phyloP scores from a whole-genome alignment of 1,140 invertebrate species.

The Dufourea novaeangliae region DNA sequence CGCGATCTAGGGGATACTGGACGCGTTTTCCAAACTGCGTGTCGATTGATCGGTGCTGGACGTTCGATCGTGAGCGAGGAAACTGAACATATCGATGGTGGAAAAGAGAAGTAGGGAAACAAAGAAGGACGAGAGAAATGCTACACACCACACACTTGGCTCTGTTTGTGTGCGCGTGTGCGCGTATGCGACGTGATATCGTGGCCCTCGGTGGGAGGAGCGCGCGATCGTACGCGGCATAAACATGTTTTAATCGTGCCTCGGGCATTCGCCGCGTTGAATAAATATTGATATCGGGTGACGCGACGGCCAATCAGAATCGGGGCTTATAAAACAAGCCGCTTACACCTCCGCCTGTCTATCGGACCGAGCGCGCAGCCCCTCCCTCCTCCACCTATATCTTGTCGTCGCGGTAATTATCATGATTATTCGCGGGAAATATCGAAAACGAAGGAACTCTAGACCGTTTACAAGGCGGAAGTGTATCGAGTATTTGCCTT shows the following conservation, averaged over 20 bases:
- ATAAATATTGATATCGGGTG: slow-evolving; percentile 80
- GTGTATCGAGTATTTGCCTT: neutral
- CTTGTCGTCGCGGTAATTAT: neutral
- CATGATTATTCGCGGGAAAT: neutral
- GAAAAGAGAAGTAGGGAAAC: neutral
- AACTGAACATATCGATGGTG: neutral
- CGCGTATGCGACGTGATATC: slow-evolving; percentile 23
- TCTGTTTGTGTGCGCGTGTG: slow-evolving; percentile 24
- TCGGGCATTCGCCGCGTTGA: slow-evolving; percentile 76
- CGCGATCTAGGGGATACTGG: neutral
- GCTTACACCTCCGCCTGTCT: slow-evolving; percentile 59
- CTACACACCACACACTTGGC: slow-evolving; percentile 34
- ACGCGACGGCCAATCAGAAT: slow-evolving; percentile 76
- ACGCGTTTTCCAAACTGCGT: neutral
- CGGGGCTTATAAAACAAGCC: slow-evolving; percentile 65
- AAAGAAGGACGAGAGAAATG: neutral
- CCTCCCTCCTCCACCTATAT: too few relatives aligned
- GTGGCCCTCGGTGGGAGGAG: slow-evolving; percentile 72
- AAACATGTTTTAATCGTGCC: slow-evolving; percentile 79
- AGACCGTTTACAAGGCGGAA: neutral
- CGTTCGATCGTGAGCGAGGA: neutral
- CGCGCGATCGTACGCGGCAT: slow-evolving; percentile 76
- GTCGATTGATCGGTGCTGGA: slow-evolving; percentile 21
- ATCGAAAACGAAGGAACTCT: neutral
- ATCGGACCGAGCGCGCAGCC: slow-evolving; percentile 15